Percentiles rank a stretch among this genome's conserved stretches.
These are phyloP conservation scores for Cyclina sinensis DNA, from an alignment of 1,140 invertebrate species.

Conservation along the genomic window DNA sequence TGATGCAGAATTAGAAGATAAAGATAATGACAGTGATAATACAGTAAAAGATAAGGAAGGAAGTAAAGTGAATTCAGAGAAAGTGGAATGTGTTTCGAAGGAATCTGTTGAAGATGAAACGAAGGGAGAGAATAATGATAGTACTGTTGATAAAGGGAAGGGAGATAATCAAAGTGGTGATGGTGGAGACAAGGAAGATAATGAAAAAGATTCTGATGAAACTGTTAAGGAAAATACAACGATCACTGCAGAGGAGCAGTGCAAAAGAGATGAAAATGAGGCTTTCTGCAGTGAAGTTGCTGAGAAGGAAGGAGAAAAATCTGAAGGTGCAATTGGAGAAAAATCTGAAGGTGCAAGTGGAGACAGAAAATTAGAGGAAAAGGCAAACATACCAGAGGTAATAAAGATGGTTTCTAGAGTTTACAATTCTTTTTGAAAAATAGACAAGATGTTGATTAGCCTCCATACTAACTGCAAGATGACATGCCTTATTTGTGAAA, in stretches of 20 bases:
- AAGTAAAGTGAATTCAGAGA: not conserved
- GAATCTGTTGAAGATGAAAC: not conserved
- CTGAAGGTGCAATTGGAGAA: not conserved
- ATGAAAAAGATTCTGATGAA: conserved; percentile 47
- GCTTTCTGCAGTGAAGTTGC: not conserved
- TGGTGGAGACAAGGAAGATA: conserved; percentile 39
- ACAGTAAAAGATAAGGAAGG: not conserved
- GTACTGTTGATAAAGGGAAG: not conserved
- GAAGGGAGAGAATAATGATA: not conserved
- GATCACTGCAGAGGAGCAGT: too few relatives aligned
- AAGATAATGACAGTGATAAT: not conserved
- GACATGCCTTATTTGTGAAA: too few relatives aligned
- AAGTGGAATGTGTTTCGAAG: not conserved
- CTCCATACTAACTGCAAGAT: too few relatives aligned
- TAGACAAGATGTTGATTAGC: too few relatives aligned
- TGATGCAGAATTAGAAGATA: conserved; percentile 24
- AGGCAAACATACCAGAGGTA: not conserved
- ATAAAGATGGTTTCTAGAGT: too few relatives aligned
- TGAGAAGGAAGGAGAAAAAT: not conserved
- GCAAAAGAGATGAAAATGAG: too few relatives aligned
- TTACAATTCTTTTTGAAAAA: too few relatives aligned
- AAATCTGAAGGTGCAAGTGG: not conserved
- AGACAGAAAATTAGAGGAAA: conserved; percentile 1
- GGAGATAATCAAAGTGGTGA: not conserved
- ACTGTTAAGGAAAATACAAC: too few relatives aligned